phyloP scores from a whole-genome alignment of 2,113 vertebrate species.

The Lagenorhynchus albirostris region DNA sequence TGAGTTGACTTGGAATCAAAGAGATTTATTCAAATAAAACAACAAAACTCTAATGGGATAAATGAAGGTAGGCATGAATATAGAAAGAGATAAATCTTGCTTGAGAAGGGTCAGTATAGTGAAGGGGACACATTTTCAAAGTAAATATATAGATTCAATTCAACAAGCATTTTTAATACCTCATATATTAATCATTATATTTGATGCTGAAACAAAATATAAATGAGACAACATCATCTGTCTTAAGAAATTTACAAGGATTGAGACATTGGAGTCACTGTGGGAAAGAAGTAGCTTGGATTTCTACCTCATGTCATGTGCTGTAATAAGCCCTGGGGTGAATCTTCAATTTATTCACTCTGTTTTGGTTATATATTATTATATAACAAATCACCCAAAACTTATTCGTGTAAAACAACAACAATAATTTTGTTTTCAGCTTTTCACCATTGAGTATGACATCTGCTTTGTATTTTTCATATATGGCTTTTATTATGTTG shows the following conservation, averaged over 20 bases:
- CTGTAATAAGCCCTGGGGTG: not conserved
- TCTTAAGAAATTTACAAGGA: not conserved
- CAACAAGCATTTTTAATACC: not conserved
- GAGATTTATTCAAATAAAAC: not conserved
- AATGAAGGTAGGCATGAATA: not conserved
- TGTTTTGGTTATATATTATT: not conserved
- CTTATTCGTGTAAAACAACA: not conserved
- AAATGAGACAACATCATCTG: not conserved
- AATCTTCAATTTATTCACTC: not conserved
- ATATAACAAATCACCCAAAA: not conserved
- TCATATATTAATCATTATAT: not conserved
- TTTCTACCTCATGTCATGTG: not conserved
- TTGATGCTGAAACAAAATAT: not conserved
- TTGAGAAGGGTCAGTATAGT: not conserved
- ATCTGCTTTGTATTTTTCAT: not conserved
- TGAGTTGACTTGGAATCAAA: not conserved
- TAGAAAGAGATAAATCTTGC: not conserved
- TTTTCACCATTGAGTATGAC: not conserved
- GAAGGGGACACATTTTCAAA: not conserved
- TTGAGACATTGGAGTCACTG: not conserved
- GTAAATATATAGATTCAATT: not conserved
- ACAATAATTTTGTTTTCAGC: not conserved
- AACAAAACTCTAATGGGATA: not conserved
- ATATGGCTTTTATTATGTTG: not conserved
- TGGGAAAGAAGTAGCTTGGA: not conserved